Evolutionary conservation across 2,113 vertebrate species (phyloP), one percentile per base, ranked within the genome.

Genomic region (Labeo rohita): DNA sequence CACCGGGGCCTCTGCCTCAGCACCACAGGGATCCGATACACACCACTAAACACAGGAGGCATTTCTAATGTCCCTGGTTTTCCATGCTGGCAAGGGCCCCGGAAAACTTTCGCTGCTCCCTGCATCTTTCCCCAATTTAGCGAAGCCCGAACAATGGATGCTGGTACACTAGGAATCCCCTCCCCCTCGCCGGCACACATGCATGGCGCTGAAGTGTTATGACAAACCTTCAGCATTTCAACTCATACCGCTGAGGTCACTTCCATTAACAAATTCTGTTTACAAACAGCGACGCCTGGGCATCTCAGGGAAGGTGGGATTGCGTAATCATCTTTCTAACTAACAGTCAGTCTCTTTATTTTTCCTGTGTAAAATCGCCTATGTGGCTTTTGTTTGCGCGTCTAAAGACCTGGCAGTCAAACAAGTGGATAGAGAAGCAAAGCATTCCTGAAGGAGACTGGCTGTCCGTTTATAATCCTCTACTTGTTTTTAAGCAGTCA

Each of bases 401-500:
- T 50, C 15, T 49, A 11, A 49, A 43, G 18, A 15, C 61, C 21
- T 80, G 77, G 52, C 77, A 80, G 21, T 80, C 21, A 61, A 80
- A 52, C 80, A 68, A 68, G 43, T 68, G 23, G 23, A 82, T 50
- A 68, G 80, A 82, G 34, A 82, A 8, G 7, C 15, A 82, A 65
- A 68, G 80, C 80, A 82, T 82, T 82, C 80, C 63, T 47, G 39
- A 80, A 82, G 45, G 61, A 50, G 80, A 68, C 80, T 65, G 21
- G 47, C 49, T 54, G 72, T 83, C 10, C 16, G 2, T 54, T 72
- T 28, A 70, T 70, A 72, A 83, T 83, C 65, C 65, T 16, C 49
- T 43, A 54, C 65, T 54, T 36, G 65, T 52, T 70, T 83, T 28
- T 36, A 13, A 83, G 47, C 2, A 83, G 16, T 83, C 49, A 54